Percentiles rank a stretch among this genome's conserved stretches.
Conservation (phyloP, 2,797 vertebrate species). For the Adrianichthys oophorus region DNA sequence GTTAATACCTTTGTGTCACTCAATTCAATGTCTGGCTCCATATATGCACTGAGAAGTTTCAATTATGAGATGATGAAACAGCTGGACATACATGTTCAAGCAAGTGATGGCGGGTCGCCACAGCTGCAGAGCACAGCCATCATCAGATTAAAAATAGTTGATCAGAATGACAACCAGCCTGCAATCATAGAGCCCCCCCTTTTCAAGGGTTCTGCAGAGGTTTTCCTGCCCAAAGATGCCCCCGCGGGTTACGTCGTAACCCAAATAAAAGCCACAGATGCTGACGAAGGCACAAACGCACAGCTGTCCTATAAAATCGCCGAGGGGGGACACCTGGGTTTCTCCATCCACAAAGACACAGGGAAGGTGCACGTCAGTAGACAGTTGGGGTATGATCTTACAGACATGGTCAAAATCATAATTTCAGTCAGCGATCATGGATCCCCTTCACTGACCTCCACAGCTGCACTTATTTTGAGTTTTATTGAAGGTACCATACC, state of each 20-base stretch:
- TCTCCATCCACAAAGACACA: conserved; percentile 84
- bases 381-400: conserved; percentile 85
- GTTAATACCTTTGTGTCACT: conserved; percentile 91
- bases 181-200: conserved; percentile 84
- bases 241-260: conserved; percentile 84
- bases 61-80: conserved; percentile 91
- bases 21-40: conserved; percentile 88
- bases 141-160: conserved; percentile 88
- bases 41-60: conserved; percentile 93
- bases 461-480: conserved; percentile 84
- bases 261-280: conserved; percentile 89
- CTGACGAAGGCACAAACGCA: conserved; percentile 87
- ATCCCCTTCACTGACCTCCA: conserved; percentile 84
- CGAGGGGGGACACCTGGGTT: conserved; percentile 83
- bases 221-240: conserved; percentile 86
- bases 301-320: conserved; percentile 87
- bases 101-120: conserved; percentile 89
- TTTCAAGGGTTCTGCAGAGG: conserved; percentile 87
- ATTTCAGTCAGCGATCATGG: conserved; percentile 87
- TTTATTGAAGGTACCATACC: conserved; percentile 82
- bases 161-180: conserved; percentile 94
- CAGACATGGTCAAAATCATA: conserved; percentile 82
- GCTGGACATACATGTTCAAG: conserved; percentile 87
- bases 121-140: conserved; percentile 88
- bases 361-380: conserved; percentile 86